phyloP scores from a whole-genome alignment of 2,888 invertebrate genomes.

The Melanargia galathea region DNA sequence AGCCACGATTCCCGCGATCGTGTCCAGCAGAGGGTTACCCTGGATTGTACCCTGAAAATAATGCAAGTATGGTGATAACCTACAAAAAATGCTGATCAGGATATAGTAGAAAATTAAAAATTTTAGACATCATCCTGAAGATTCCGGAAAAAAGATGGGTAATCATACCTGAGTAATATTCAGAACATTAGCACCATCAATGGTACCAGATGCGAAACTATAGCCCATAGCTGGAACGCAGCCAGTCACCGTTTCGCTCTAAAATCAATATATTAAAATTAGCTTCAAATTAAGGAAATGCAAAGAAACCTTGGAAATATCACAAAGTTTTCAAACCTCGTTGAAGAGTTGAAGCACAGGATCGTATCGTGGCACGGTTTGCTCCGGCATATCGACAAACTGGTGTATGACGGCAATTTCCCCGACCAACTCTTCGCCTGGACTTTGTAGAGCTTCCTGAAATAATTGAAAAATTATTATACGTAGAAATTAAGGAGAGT shows the following conservation, averaged over 20 bases:
- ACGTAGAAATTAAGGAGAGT: neutral
- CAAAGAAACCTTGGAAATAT: neutral
- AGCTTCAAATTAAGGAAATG: neutral
- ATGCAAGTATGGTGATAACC: neutral
- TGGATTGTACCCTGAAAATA: slow-evolving; percentile 82
- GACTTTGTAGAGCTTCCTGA: slow-evolving; percentile 81
- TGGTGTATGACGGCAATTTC: slow-evolving; percentile 86
- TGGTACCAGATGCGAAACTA: slow-evolving; percentile 92
- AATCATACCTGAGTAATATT: slow-evolving; percentile 84
- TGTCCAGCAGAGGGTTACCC: slow-evolving; percentile 86
- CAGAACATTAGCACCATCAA: slow-evolving; percentile 89
- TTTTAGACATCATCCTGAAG: neutral
- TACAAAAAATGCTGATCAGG: neutral
- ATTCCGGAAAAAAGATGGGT: neutral
- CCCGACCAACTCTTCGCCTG: slow-evolving; percentile 83
- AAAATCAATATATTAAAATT: slow-evolving; percentile 19
- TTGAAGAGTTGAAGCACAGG: slow-evolving; percentile 58
- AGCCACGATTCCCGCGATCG: slow-evolving; percentile 83
- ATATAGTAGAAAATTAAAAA: neutral
- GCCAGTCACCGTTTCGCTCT: slow-evolving; percentile 81
- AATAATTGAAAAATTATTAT: slow-evolving; percentile 1
- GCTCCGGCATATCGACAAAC: slow-evolving; percentile 87
- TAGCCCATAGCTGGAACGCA: slow-evolving; percentile 92
- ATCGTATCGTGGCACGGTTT: slow-evolving; percentile 72
- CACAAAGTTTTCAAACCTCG: slow-evolving; percentile 41